A percentile compares a stretch with the other conserved stretches of the same genome.
phyloP scores from a whole-genome alignment of 2,797 vertebrate genomes.

The Harpagifer antarcticus region DNA sequence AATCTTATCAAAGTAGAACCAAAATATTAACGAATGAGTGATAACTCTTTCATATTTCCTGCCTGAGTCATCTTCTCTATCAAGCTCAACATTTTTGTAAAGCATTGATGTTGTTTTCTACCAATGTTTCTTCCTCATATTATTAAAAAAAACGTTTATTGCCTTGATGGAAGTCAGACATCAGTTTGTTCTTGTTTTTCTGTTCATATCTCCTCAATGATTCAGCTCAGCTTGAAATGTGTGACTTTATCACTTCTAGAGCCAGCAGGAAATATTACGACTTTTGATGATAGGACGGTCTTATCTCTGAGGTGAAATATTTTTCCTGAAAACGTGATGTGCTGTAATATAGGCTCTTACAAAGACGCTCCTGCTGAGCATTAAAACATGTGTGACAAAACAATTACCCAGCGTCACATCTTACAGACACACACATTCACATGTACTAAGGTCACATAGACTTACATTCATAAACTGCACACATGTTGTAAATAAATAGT shows the following conservation, averaged over 20 bases:
- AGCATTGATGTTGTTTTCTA: constrained; percentile 27
- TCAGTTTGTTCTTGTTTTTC: neutral
- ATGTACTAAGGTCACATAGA: neutral
- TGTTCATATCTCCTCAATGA: constrained; percentile 5
- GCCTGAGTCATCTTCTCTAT: neutral
- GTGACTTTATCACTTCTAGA: constrained; percentile 2
- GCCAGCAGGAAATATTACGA: neutral
- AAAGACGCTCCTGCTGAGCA: constrained; percentile 6
- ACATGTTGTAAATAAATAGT: too few species aligned
- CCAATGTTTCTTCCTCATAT: neutral
- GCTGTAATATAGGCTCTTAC: neutral
- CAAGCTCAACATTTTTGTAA: neutral
- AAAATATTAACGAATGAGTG: neutral
- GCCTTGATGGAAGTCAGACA: constrained; percentile 1
- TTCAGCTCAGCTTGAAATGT: constrained; percentile 14
- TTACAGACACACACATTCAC: neutral
- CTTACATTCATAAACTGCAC: too few species aligned
- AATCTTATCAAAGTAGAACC: constrained; percentile 6
- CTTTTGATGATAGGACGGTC: constrained; percentile 4
- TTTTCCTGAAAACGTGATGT: constrained; percentile 12
- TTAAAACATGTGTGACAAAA: constrained; percentile 11
- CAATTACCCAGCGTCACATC: constrained; percentile 14
- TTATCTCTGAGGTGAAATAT: constrained; percentile 23
- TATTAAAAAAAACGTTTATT: neutral
- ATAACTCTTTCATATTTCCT: neutral